Percentiles rank a stretch among this genome's conserved stretches.
Conservation (phyloP, 2,113 vertebrate genomes). For the Stomatorhinus ivindoensis region DNA sequence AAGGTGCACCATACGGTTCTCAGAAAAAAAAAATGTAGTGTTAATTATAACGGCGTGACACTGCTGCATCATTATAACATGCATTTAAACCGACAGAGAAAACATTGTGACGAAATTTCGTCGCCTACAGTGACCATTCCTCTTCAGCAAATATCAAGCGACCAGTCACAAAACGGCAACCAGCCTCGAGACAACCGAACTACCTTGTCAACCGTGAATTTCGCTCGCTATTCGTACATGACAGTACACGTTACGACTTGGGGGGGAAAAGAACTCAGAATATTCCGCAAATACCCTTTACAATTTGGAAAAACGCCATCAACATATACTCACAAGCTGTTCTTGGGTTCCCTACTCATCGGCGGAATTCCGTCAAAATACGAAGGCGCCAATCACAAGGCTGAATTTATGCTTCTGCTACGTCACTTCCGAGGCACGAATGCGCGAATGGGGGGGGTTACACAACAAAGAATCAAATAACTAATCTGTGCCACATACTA, state of each 20-base stretch:
- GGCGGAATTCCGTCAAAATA: not conserved
- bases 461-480: not conserved
- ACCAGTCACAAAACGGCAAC: not conserved
- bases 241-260: not conserved
- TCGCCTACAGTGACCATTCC: not conserved
- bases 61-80: not conserved
- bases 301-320: not conserved
- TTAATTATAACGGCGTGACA: not conserved
- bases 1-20: not conserved
- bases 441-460: not conserved
- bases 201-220: not conserved
- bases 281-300: not conserved
- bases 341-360: conserved; percentile 16
- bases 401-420: not conserved
- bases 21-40: not conserved
- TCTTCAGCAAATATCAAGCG: not conserved
- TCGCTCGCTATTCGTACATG: not conserved
- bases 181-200: not conserved
- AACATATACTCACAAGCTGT: conserved; percentile 22
- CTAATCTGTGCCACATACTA: not conserved
- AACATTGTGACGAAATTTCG: not conserved
- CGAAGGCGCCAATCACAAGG: not conserved
- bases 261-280: not conserved
- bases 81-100: not conserved
- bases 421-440: not conserved